A percentile compares a stretch with the other conserved stretches of the same genome.
These are phyloP conservation scores for Drosophila sp. DNA, from an alignment of 1,140 invertebrate species.

Conservation along the genomic window DNA sequence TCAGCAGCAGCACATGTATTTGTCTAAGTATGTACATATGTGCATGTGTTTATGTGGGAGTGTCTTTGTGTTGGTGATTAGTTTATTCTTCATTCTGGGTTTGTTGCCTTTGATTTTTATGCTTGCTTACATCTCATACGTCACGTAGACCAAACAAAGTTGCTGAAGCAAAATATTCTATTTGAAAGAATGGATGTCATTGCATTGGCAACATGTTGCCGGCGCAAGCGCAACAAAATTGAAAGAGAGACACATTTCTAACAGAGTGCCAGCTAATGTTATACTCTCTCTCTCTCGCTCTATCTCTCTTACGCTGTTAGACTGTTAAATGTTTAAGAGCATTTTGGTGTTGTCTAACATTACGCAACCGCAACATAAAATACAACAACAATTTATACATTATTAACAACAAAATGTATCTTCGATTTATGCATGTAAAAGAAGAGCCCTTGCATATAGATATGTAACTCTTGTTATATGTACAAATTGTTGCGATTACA, in stretches of 20 bases:
- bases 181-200: neutral
- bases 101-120: slow-evolving; percentile 6
- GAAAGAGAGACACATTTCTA: neutral
- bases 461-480: slow-evolving; percentile 42
- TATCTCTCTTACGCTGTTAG: neutral
- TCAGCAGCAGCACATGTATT: neutral
- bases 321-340: slow-evolving; percentile 50
- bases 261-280: neutral
- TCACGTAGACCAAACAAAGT: slow-evolving; percentile 12
- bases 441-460: neutral
- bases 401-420: slow-evolving; percentile 26
- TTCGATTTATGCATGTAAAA: too few relatives aligned
- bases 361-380: slow-evolving; percentile 79
- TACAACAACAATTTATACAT: slow-evolving; percentile 27
- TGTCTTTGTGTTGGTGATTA: neutral
- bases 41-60: too few relatives aligned
- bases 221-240: slow-evolving; percentile 5
- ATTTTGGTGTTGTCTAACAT: slow-evolving; percentile 75
- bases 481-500: slow-evolving; percentile 69
- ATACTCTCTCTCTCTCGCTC: neutral
- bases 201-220: slow-evolving; percentile 11
- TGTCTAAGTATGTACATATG: neutral
- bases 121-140: slow-evolving; percentile 1
- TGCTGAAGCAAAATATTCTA: neutral
- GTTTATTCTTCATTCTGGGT: slow-evolving; percentile 1